Evolutionary conservation across 2,888 invertebrate genomes (phyloP).

Genomic region (Halocaridina rubra): DNA sequence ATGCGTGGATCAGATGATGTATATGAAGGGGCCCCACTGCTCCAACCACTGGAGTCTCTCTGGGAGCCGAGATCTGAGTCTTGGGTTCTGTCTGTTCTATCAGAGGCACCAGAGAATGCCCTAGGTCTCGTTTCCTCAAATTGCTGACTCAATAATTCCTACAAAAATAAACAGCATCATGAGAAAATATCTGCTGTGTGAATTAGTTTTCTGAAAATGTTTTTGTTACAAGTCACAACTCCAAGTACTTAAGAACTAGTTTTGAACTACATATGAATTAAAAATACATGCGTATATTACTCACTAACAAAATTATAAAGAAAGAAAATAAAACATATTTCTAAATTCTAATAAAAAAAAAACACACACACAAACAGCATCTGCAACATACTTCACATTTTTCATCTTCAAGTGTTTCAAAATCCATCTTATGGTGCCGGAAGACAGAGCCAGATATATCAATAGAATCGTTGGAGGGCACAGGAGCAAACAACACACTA

Average conservation of each 20-base stretch:
- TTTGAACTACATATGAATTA: too few species aligned
- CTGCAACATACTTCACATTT: constrained; percentile 20
- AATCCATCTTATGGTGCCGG: not conserved
- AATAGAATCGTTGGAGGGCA: not conserved
- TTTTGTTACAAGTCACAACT: too few species aligned
- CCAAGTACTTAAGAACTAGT: too few species aligned
- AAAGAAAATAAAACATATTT: too few species aligned
- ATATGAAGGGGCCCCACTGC: constrained; percentile 59
- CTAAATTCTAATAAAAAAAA: not conserved
- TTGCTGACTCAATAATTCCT: constrained; percentile 32
- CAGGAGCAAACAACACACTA: constrained; percentile 20
- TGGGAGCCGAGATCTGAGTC: constrained; percentile 51
- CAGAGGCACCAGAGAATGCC: constrained; percentile 57
- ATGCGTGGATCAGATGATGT: constrained; percentile 65
- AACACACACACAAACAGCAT: not conserved
- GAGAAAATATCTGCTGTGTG: too few species aligned
- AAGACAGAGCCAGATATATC: not conserved
- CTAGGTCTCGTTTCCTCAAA: constrained; percentile 48
- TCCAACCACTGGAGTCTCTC: constrained; percentile 39
- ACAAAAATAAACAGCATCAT: too few species aligned
- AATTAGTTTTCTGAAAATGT: too few species aligned
- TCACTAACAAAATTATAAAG: too few species aligned
- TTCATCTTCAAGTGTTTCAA: constrained; percentile 23
- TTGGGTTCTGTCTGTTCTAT: constrained; percentile 52
- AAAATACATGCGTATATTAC: too few species aligned